These are phyloP conservation scores for Caradrina clavipalpis DNA, from an alignment of 2,888 invertebrate species.

Conservation along the genomic window DNA sequence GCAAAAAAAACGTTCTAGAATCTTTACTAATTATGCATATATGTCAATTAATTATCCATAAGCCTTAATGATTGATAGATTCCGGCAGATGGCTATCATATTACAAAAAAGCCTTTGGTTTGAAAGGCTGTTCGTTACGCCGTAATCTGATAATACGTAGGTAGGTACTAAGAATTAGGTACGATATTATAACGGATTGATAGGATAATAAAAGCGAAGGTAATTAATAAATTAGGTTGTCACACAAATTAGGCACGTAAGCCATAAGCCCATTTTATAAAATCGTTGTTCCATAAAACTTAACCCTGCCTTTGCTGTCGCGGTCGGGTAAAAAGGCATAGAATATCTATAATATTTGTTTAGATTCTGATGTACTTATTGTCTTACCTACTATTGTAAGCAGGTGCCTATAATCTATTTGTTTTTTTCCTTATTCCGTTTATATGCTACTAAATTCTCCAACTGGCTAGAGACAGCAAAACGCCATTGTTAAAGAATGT, in stretches of 20 bases:
- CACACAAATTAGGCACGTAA: neutral
- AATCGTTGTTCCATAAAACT: neutral
- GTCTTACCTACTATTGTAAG: too few species aligned
- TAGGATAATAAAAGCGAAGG: neutral
- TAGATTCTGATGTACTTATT: too few species aligned
- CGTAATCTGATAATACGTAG: slow-evolving; percentile 3
- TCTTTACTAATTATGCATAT: neutral
- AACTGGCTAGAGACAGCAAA: too few species aligned
- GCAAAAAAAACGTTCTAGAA: neutral
- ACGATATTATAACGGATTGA: slow-evolving; percentile 19
- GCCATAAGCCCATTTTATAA: neutral
- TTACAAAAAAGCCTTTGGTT: slow-evolving; percentile 9
- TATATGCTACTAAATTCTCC: too few species aligned
- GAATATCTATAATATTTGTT: too few species aligned
- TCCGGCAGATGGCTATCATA: slow-evolving; percentile 24
- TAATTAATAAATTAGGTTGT: slow-evolving; percentile 11
- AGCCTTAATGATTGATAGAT: slow-evolving; percentile 13
- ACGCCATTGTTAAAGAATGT: too few species aligned
- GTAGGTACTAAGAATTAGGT: neutral
- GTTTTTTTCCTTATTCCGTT: too few species aligned
- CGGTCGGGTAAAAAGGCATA: too few species aligned
- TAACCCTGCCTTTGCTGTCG: too few species aligned
- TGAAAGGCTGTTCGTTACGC: slow-evolving; percentile 14
- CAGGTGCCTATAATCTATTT: too few species aligned
- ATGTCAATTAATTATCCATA: neutral